Evolutionary conservation across 2,113 vertebrate species (phyloP).

Genomic region (Grus americana): DNA sequence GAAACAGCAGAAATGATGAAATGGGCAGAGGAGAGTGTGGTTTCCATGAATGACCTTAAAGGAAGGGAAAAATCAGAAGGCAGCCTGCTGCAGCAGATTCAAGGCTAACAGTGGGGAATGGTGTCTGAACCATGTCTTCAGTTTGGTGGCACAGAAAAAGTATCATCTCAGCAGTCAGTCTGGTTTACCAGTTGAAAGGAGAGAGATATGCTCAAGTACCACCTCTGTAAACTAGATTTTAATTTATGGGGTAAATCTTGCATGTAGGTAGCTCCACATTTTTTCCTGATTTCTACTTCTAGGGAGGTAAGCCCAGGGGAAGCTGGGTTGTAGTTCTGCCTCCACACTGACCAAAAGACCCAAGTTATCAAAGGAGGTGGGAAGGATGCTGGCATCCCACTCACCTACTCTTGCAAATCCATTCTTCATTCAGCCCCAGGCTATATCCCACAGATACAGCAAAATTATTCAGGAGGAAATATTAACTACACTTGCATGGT

Average conservation of each 20-base stretch:
- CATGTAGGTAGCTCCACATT: not conserved
- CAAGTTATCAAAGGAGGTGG: not conserved
- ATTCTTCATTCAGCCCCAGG: not conserved
- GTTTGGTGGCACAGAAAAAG: not conserved
- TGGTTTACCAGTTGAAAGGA: not conserved
- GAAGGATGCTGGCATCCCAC: not conserved
- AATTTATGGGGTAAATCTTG: not conserved
- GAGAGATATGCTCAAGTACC: not conserved
- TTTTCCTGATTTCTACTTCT: not conserved
- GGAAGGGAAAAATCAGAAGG: not conserved
- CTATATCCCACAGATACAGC: not conserved
- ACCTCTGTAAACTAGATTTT: not conserved
- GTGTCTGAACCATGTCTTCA: not conserved
- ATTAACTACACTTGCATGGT: not conserved
- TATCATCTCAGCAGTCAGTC: not conserved
- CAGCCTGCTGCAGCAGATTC: not conserved
- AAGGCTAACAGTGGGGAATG: not conserved
- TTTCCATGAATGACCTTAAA: not conserved
- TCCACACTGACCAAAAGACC: not conserved
- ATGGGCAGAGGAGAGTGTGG: not conserved
- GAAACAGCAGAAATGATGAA: not conserved
- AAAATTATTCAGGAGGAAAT: not conserved
- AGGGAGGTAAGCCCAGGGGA: not conserved
- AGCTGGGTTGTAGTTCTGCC: not conserved
- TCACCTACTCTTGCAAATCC: not conserved